Conservation (phyloP, 2,797 vertebrate species). For the Glossophaga mutica region DNA sequence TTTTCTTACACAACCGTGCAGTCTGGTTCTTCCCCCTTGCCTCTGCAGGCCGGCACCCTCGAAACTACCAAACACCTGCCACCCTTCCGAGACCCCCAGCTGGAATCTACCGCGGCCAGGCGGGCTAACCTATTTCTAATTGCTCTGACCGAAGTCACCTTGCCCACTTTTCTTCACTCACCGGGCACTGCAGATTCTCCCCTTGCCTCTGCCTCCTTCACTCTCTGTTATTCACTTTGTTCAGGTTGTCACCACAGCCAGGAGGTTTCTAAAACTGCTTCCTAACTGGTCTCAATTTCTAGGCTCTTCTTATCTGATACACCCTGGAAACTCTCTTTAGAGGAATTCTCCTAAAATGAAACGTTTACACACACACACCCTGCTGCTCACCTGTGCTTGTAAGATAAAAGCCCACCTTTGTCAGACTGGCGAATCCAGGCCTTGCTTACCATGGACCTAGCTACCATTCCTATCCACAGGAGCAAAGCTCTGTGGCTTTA, state of each 20-base stretch:
- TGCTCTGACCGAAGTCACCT: background rate
- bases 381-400: background rate
- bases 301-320: background rate
- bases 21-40: background rate
- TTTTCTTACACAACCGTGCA: too few species aligned
- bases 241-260: too few species aligned
- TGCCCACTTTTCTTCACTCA: background rate
- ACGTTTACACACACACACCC: background rate
- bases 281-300: background rate
- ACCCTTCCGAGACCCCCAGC: background rate
- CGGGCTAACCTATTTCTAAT: fast-evolving
- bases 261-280: background rate
- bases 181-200: background rate
- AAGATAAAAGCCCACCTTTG: background rate
- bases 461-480: background rate
- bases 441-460: too few species aligned
- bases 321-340: background rate
- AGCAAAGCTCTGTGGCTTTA: background rate
- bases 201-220: background rate
- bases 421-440: background rate
- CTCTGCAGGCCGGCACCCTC: fast-evolving
- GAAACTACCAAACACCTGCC: background rate
- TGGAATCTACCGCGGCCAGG: fast-evolving
- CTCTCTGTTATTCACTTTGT: background rate
- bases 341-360: background rate